phyloP scores from a whole-genome alignment of 2,113 vertebrate genomes.

The Cinclus cinclus region DNA sequence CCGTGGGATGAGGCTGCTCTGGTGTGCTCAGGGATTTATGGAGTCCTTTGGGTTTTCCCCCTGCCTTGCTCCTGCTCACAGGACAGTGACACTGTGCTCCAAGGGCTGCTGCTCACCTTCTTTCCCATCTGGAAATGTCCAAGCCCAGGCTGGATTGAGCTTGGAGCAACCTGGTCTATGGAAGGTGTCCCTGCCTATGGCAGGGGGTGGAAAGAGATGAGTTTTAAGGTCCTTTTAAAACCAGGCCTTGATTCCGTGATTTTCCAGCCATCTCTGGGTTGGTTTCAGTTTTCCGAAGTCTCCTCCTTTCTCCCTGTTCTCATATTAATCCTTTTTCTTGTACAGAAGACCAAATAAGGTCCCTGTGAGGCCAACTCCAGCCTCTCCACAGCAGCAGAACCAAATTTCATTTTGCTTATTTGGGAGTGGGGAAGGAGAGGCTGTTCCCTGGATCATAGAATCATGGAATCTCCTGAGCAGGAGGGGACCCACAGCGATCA shows the following conservation, averaged over 20 bases:
- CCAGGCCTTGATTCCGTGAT: neutral
- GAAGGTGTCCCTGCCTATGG: neutral
- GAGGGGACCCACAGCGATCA: no score
- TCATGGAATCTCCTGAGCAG: neutral
- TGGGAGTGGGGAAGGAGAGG: neutral
- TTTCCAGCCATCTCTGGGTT: rapidly evolving
- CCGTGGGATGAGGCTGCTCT: neutral
- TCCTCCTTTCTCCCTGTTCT: neutral
- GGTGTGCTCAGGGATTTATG: neutral
- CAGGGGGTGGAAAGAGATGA: neutral
- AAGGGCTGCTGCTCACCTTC: neutral
- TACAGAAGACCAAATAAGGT: neutral
- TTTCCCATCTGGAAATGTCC: neutral
- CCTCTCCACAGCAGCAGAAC: neutral
- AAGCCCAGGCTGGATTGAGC: neutral
- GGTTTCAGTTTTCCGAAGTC: neutral
- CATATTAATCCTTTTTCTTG: neutral
- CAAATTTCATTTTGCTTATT: neutral
- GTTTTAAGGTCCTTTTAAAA: neutral
- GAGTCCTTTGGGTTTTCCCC: neutral
- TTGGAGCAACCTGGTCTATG: neutral
- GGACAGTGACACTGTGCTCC: neutral
- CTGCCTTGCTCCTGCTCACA: neutral
- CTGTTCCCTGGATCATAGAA: neutral
- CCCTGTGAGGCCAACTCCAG: neutral